Evolutionary conservation across 2,888 invertebrate species (phyloP), one percentile per base, ranked within the genome.

Genomic region (Orthosia gracilis): DNA sequence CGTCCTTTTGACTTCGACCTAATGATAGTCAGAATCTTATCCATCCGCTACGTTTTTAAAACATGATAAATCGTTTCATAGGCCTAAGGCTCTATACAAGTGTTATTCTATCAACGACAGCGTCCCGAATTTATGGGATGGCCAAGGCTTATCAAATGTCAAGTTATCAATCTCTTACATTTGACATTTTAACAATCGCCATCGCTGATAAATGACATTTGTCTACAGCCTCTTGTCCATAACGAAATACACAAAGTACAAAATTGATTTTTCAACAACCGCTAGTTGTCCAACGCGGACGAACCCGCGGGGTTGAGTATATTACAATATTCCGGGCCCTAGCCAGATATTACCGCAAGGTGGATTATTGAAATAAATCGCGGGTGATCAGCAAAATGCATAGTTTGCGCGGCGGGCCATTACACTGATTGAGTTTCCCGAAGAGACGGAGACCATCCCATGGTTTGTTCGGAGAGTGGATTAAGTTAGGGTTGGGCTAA

Each of bases 361-460:
- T 83, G 89, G 91, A 89, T 89, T 94, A 94, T 94, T 94, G 94
- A 94, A 93, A 94, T 92, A 94, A 94, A 94, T 94, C 91, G 92
- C 74, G 76, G 84, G 90, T 92, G 92, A 94, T 94, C 94, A 94
- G 88, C 88, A 76, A 92, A 94, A 93, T 93, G 92, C 92, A 93
- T 91, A 92, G 91, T 90, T 89, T 89, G 90, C 87, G 87, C 85
- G 80, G 75, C 76, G 83, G 69, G 55, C 93, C 93, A 94, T 94
- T 94, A 94, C 87, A 81, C 83, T 91, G 92, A 94, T 94, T 92
- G 89, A 88, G 89, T 92, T 89, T 88, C 82, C 81, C 65, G 59
- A 63, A 77, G 77, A 74, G 0, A 40, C 65, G n/a, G 57, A 82
- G 85, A 83, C 73, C 73, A 79, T 76, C 70, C 83, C 76, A 80